A percentile compares a stretch with the other conserved stretches of the same genome.
Evolutionary conservation across 2,113 vertebrate genomes (phyloP).

Genomic region (Melanostigma gelatinosum): DNA sequence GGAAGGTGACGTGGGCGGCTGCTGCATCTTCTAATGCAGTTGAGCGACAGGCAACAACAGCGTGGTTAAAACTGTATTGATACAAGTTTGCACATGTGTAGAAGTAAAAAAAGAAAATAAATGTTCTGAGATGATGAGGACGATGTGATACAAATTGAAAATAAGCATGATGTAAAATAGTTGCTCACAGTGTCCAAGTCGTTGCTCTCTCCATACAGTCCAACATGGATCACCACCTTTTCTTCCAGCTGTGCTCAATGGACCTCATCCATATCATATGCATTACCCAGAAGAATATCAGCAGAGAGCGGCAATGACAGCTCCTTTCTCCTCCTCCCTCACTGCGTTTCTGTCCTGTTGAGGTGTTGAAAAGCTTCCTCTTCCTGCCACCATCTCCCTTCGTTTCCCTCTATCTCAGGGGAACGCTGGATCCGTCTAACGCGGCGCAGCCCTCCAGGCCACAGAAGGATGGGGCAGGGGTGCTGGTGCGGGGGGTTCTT

Average conservation of each 20-base stretch:
- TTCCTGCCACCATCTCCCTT: slow-evolving; percentile 40
- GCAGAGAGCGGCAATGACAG: slow-evolving; percentile 18
- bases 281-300: slow-evolving; percentile 30
- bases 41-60: not conserved
- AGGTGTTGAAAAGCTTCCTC: slow-evolving; percentile 50
- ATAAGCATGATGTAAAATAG: not conserved
- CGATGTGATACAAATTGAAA: not conserved
- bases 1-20: not conserved
- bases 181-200: not conserved
- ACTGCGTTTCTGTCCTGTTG: slow-evolving; percentile 53
- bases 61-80: not conserved
- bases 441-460: slow-evolving; percentile 58
- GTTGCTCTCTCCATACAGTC: not conserved
- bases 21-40: not conserved
- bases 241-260: slow-evolving; percentile 2
- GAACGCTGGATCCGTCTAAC: slow-evolving; percentile 50
- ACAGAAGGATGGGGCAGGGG: slow-evolving; percentile 45
- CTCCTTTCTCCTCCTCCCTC: slow-evolving; percentile 7
- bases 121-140: not conserved
- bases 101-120: too few relatives aligned
- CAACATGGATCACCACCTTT: slow-evolving; percentile 12
- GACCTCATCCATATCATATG: slow-evolving; percentile 26
- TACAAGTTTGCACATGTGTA: not conserved
- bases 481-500: slow-evolving; percentile 2
- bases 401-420: slow-evolving; percentile 48